Conservation (phyloP, 2,888 invertebrate genomes). For the Trisateles emortualis region DNA sequence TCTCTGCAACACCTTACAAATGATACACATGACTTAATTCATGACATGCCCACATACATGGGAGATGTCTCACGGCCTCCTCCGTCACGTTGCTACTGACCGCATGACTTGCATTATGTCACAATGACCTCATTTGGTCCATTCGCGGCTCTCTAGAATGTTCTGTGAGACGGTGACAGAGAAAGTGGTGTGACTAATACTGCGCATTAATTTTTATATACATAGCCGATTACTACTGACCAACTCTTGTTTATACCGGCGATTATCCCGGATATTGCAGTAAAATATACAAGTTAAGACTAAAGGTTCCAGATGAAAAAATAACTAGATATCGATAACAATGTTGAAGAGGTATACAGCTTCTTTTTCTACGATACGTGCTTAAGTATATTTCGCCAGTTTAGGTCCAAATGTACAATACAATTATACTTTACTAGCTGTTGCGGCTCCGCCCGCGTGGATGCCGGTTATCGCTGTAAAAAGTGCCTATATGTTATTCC, state of each 20-base stretch:
- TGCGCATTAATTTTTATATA: background rate
- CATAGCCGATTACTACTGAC: background rate
- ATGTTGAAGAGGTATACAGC: too few species aligned
- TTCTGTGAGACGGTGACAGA: background rate
- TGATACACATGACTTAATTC: background rate
- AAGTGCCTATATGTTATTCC: too few species aligned
- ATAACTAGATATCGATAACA: too few species aligned
- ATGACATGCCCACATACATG: background rate
- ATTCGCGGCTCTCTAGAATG: background rate
- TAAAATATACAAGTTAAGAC: too few species aligned
- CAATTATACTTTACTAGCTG: too few species aligned
- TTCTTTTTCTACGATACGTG: too few species aligned
- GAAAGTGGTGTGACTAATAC: background rate
- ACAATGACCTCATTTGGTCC: slow-evolving; percentile 25
- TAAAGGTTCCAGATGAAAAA: too few species aligned
- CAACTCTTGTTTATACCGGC: background rate
- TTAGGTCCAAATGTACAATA: too few species aligned
- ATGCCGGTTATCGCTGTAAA: too few species aligned
- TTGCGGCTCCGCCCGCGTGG: too few species aligned
- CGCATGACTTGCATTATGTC: slow-evolving; percentile 13
- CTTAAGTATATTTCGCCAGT: too few species aligned
- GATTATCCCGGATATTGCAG: background rate
- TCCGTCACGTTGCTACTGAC: slow-evolving; percentile 17
- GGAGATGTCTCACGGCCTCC: background rate
- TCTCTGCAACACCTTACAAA: background rate